Base-by-base conservation (phyloP, 1,140 invertebrate species). In the Drosophila tristis region DNA sequence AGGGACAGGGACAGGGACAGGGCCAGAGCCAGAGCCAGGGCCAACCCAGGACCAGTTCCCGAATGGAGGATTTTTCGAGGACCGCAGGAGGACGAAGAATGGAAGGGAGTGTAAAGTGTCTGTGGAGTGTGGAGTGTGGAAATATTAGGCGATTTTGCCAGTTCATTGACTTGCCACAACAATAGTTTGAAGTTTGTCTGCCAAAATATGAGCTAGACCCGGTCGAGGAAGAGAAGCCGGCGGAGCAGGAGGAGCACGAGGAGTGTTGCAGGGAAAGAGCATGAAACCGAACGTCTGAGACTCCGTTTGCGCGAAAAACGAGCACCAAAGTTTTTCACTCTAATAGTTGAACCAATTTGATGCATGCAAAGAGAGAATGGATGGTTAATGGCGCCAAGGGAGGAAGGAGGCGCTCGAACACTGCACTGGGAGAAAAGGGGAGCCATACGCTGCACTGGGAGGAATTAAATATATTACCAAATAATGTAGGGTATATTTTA, bases 131-230 rank as follows among this genome's bases (percentile, higher is more conserved):
- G 66, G 47, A 68, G 78, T 81, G 68, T 74, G 71, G 64, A 78
- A 86, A 87, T 86, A 86, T 87, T 86, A 86, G 82, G 78, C 82
- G 74, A 80, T 86, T 86, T 87, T 86, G 82, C 82, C 82, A 87
- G 82, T 86, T 86, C 82, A 86, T 86, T 86, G 82, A 86, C 82
- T 86, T 87, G 70, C 70, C 74, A 87, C 82, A 86, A 86, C 82
- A 86, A 87, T 87, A 87, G 84, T 82, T 86, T 86, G 78, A 86
- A 86, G 82, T 86, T 87, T 86, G 82, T 86, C 81, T 86, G 82
- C 78, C 82, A 81, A 86, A 86, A 86, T 86, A 86, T 78, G 74
- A 86, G 62, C 11, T 39, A 73, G 68, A 42, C 31, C 58, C 47
- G n/a, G 47, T 60, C 31, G 25, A 51, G 51, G 35, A 25, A n/a